Evolutionary conservation across 2,888 invertebrate species (phyloP).

Genomic region (Lamellibrachia columna): DNA sequence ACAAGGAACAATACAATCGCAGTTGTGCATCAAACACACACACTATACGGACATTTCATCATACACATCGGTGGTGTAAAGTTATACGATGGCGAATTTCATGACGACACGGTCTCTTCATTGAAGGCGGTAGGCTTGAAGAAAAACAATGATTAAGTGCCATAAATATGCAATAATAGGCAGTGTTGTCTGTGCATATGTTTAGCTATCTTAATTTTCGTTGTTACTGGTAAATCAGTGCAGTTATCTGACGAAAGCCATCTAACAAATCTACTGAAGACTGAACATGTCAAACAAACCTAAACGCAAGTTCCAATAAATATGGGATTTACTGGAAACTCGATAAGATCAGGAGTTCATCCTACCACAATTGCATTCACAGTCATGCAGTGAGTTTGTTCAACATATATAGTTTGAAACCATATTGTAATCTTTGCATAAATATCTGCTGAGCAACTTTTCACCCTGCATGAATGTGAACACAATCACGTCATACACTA

Average conservation of each 20-base stretch:
- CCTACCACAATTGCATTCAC: background rate
- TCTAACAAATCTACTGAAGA: background rate
- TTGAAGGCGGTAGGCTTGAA: background rate
- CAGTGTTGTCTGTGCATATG: conserved; percentile 7
- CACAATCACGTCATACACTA: background rate
- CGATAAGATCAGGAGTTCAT: background rate
- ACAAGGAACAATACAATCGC: background rate
- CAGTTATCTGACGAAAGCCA: background rate
- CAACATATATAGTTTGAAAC: background rate
- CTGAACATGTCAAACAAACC: background rate
- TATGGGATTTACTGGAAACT: background rate
- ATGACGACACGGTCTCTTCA: background rate
- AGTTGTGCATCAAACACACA: conserved; percentile 7
- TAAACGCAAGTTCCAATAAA: background rate
- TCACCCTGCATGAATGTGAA: conserved; percentile 9
- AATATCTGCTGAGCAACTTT: background rate
- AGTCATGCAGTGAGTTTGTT: background rate
- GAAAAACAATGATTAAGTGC: conserved; percentile 9
- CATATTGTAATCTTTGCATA: background rate
- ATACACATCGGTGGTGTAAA: conserved; percentile 12
- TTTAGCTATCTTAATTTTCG: background rate
- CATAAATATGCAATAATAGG: background rate
- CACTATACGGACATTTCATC: background rate
- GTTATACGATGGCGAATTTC: background rate
- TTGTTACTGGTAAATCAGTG: conserved; percentile 1